phyloP scores from a whole-genome alignment of 2,888 invertebrate species.

The Trachelus stipa region DNA sequence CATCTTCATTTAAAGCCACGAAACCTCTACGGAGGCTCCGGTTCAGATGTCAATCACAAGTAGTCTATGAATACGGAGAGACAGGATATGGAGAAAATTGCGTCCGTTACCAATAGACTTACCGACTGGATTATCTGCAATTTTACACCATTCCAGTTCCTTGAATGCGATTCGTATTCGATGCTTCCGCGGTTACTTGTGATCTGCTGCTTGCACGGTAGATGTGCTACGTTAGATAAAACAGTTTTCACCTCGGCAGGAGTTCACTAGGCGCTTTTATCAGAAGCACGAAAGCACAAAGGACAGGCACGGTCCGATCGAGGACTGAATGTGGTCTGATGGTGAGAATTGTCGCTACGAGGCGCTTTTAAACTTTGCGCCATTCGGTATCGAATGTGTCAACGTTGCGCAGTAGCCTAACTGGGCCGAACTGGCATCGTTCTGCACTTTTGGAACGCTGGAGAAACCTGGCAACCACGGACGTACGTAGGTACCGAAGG shows the following conservation, averaged over 20 bases:
- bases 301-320: background rate
- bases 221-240: background rate
- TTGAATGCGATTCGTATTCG: background rate
- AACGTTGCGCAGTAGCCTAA: background rate
- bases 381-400: background rate
- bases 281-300: background rate
- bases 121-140: background rate
- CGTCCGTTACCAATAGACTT: background rate
- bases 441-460: constrained; percentile 7
- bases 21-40: background rate
- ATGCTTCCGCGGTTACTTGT: background rate
- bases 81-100: background rate
- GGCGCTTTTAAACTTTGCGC: background rate
- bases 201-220: background rate
- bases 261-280: background rate
- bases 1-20: background rate
- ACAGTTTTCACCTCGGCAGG: background rate
- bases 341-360: background rate
- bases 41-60: background rate
- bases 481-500: constrained; percentile 4
- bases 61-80: background rate
- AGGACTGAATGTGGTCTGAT: background rate
- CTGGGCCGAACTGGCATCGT: background rate
- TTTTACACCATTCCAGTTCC: background rate
- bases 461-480: constrained; percentile 5